Evolutionary conservation across 2,888 invertebrate species (phyloP).

Genomic region (Hemaris fuciformis): DNA sequence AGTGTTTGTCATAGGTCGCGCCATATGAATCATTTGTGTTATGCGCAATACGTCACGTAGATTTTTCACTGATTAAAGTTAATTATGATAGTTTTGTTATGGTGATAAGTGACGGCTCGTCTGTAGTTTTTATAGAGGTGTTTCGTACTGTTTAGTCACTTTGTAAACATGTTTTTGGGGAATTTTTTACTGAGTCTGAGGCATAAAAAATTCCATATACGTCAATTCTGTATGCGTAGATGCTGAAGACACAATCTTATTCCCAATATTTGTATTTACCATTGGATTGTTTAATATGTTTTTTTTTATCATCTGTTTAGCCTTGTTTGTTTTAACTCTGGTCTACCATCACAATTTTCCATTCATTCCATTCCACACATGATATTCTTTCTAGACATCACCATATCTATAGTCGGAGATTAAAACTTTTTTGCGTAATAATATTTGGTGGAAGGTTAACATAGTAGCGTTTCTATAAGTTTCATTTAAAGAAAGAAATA

Average conservation of each 20-base stretch:
- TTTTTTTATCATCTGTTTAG: no score
- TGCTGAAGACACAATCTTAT: not conserved
- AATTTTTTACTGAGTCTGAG: not conserved
- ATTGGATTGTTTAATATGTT: no score
- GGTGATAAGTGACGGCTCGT: not conserved
- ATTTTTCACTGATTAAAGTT: not conserved
- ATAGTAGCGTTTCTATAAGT: no score
- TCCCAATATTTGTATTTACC: no score
- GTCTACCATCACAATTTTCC: no score
- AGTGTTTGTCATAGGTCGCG: conserved; percentile 36
- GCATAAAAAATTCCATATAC: not conserved
- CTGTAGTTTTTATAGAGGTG: not conserved
- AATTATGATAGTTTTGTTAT: not conserved
- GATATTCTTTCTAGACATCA: no score
- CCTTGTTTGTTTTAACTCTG: no score
- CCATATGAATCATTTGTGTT: conserved; percentile 24
- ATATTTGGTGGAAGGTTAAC: no score
- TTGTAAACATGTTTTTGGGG: not conserved
- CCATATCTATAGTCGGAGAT: no score
- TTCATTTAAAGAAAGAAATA: no score
- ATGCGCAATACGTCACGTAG: not conserved
- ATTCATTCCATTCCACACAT: no score
- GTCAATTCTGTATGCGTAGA: not conserved
- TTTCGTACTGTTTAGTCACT: not conserved
- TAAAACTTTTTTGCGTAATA: no score